Evolutionary conservation across 2,113 vertebrate genomes (phyloP).

Genomic region (Miniopterus natalensis): DNA sequence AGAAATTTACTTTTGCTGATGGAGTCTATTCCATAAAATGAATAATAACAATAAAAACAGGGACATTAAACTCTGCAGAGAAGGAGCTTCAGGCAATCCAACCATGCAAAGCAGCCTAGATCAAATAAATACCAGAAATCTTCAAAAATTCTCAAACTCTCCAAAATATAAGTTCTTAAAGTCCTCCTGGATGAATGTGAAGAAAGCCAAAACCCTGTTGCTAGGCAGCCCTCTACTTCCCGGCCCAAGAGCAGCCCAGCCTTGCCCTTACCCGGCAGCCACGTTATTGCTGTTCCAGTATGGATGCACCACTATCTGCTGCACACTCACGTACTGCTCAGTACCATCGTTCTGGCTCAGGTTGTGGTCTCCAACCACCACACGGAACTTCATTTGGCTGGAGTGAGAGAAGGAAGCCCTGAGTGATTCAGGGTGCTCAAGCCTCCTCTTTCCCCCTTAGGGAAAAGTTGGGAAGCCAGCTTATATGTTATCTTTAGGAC

Average conservation of each 20-base stretch:
- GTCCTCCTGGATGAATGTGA: background rate
- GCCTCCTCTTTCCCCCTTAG: background rate
- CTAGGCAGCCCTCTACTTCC: background rate
- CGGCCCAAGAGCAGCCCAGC: background rate
- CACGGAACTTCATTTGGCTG: slow-evolving; percentile 88
- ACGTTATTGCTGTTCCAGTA: slow-evolving; percentile 89
- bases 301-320: slow-evolving; percentile 87
- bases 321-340: slow-evolving; percentile 91
- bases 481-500: background rate
- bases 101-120: background rate
- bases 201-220: background rate
- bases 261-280: slow-evolving; percentile 87
- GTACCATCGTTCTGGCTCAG: slow-evolving; percentile 87
- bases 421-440: background rate
- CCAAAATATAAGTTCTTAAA: background rate
- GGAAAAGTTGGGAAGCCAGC: background rate
- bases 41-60: background rate
- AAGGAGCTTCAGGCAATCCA: background rate
- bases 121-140: background rate
- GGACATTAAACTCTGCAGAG: background rate
- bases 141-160: background rate
- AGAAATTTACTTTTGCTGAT: background rate
- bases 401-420: background rate
- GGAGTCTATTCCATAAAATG: background rate
- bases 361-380: slow-evolving; percentile 93